Evolutionary conservation across 2,797 vertebrate genomes (phyloP), one percentile per base, ranked within the genome.

Genomic region (Mormyrus hasselquistii): DNA sequence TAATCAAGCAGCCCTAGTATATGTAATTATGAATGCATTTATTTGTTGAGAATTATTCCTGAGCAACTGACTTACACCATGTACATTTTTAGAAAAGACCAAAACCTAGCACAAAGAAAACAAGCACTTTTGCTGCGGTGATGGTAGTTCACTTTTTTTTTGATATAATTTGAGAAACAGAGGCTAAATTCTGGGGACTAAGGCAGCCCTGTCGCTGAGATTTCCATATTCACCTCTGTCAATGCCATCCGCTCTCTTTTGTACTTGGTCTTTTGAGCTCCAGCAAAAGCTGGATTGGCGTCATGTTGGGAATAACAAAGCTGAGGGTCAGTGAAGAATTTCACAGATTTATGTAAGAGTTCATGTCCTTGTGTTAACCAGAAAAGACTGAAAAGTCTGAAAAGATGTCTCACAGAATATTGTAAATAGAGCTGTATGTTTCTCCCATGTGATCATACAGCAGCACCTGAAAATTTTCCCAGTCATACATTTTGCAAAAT

Each of bases 261-360:
- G 25, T 52, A 6, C 25, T 55, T 55, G 22, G 10, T 38, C 55
- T 12, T 62, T 49, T 65, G 14, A 47, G 41, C 86, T 87, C 29
- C 19, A 22, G 29, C 86, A 47, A 44, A 62, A 22, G 86, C 10
- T 41, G 57, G 55, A 22, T 19, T 22, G 55, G 29, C 86, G 41
- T 87, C 86, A 47, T 62, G 41, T 65, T 62, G 19, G 19, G 57
- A 44, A 62, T 38, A 59, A 12, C 55, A 87, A 62, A 87, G 29
- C 57, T 87, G 86, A 47, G 55, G 86, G 38, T 87, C 38, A 87
- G 34, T 44, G 57, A 62, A 87, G 29, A 65, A 44, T 87, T 86
- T 57, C 84, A 86, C 49, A 9, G 52, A 86, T 55, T 62, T 62
- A 47, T 87, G 38, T 62, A 62, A 65, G 55, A 53, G 41, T 65